These are phyloP conservation scores for Epizoanthus scotinus DNA, from an alignment of 92 coral and sea anemone genomes.

Conservation along the genomic window DNA sequence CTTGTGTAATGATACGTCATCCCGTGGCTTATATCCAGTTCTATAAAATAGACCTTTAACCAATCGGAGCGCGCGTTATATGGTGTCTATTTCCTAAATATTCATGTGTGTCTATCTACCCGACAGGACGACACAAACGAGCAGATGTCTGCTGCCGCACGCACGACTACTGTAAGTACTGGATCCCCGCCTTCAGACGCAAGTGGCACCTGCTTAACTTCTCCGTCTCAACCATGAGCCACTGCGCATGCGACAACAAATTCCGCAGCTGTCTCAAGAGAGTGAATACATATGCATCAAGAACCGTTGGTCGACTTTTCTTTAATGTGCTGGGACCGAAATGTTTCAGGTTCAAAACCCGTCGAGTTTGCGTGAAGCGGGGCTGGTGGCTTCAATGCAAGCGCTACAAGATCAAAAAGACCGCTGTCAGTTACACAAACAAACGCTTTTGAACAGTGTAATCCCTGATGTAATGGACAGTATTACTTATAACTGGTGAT, in stretches of 20 bases:
- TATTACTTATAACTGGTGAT: too few species aligned
- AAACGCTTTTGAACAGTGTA: neutral
- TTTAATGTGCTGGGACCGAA: constrained; percentile 24
- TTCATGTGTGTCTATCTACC: neutral
- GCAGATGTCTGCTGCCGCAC: constrained; percentile 34
- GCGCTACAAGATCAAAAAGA: constrained; percentile 9
- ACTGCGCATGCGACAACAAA: constrained; percentile 26
- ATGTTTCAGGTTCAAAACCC: constrained; percentile 13
- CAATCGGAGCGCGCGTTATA: too few species aligned
- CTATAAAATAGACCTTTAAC: too few species aligned
- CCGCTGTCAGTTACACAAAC: constrained; percentile 1
- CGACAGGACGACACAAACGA: constrained; percentile 10
- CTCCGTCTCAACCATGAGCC: constrained; percentile 25
- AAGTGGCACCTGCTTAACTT: constrained; percentile 21
- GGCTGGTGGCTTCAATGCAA: constrained; percentile 26
- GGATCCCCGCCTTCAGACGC: constrained; percentile 21
- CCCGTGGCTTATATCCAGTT: too few species aligned
- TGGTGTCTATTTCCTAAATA: too few species aligned
- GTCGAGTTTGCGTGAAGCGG: constrained; percentile 19
- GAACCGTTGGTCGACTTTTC: constrained; percentile 8
- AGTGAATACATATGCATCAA: constrained; percentile 4
- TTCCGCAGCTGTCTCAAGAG: constrained; percentile 33
- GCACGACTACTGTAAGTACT: constrained; percentile 29
- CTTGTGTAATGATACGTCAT: too few species aligned
- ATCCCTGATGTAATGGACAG: too few species aligned